Evolutionary conservation across 2,113 vertebrate species (phyloP).

Genomic region (Symphodus melops): DNA sequence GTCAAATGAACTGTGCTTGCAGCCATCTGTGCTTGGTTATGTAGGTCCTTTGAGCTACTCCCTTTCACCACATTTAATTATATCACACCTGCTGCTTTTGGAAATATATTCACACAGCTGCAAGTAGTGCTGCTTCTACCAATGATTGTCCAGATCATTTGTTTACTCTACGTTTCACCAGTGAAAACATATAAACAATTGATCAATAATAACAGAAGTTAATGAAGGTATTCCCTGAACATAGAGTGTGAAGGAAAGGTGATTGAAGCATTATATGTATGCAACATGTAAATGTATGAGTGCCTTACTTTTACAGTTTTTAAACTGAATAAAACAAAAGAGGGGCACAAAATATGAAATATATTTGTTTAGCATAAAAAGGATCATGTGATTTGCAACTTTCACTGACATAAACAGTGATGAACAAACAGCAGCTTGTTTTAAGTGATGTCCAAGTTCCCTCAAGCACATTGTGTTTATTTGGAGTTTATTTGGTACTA

Average conservation of each 20-base stretch:
- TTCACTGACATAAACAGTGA: not conserved
- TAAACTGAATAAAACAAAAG: no score
- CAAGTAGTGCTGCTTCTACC: not conserved
- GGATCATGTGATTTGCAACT: not conserved
- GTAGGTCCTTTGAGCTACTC: not conserved
- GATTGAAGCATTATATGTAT: no score
- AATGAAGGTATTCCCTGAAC: not conserved
- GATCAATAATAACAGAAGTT: not conserved
- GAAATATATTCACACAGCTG: conserved; percentile 2
- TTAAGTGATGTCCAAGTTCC: not conserved
- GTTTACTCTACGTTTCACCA: not conserved
- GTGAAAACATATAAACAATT: not conserved
- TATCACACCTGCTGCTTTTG: conserved; percentile 5
- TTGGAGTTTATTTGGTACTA: conserved; percentile 63
- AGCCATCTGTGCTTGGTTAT: conserved; percentile 40
- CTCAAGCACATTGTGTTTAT: not conserved
- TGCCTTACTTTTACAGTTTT: no score
- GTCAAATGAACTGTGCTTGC: conserved; percentile 33
- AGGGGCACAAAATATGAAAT: no score
- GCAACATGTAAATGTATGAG: no score
- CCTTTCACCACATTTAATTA: conserved; percentile 18
- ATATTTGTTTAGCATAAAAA: not conserved
- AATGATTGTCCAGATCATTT: not conserved
- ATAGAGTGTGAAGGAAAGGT: no score
- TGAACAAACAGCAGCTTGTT: not conserved